A percentile compares a stretch with the other conserved stretches of the same genome.
Conservation (phyloP, 2,797 vertebrate genomes). For the Phoeniculus purpureus region DNA sequence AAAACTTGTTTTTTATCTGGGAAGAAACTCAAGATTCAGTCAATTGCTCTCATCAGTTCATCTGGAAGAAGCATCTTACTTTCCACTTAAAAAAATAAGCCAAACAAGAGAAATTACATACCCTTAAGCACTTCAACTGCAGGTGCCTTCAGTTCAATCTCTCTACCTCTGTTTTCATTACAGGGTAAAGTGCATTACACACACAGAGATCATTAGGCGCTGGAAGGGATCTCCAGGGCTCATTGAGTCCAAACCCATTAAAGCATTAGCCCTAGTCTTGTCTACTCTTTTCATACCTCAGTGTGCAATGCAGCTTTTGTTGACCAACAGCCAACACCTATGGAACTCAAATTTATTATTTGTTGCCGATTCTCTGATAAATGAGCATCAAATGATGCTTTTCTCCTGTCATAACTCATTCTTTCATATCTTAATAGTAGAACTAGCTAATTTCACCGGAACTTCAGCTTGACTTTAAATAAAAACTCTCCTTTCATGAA, state of each 20-base stretch:
- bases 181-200: not conserved
- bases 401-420: not conserved
- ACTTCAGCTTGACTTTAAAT: not conserved
- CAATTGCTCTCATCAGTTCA: not conserved
- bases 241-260: too few species aligned
- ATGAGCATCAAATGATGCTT: conserved; percentile 11
- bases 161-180: not conserved
- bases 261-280: not conserved
- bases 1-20: not conserved
- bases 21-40: conserved; percentile 4
- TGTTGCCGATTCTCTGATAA: not conserved
- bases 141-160: not conserved
- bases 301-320: not conserved
- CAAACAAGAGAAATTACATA: not conserved
- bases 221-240: too few species aligned
- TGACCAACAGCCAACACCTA: not conserved
- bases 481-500: not conserved
- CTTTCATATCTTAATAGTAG: not conserved
- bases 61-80: not conserved
- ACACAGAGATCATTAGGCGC: too few species aligned
- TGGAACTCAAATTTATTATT: conserved; percentile 2
- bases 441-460: not conserved
- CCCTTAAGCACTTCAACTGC: not conserved
- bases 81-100: conserved; percentile 13
- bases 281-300: not conserved